Evolutionary conservation across 92 coral and sea anemone genomes (phyloP).

Genomic region (Muricea muricata): DNA sequence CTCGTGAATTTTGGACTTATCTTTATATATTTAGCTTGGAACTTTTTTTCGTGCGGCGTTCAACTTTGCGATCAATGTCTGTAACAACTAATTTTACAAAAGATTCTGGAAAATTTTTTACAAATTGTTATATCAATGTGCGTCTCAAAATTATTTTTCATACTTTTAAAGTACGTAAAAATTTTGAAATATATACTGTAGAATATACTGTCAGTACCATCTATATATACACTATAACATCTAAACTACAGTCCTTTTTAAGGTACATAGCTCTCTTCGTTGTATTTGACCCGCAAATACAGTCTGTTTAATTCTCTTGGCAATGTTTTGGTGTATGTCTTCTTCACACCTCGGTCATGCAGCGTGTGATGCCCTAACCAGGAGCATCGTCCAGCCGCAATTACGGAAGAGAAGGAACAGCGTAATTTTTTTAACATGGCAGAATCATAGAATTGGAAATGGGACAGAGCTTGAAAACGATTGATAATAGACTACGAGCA

Average conservation of each 20-base stretch:
- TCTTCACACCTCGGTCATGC: no score
- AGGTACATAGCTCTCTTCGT: not conserved
- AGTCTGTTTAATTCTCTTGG: not conserved
- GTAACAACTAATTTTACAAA: not conserved
- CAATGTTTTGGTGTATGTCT: not conserved
- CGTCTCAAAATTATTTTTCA: not conserved
- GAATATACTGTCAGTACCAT: not conserved
- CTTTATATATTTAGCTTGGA: no score
- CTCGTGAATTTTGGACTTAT: no score
- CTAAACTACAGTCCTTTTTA: not conserved
- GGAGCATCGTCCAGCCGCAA: no score
- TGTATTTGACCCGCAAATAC: not conserved
- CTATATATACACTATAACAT: not conserved
- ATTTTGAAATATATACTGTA: not conserved
- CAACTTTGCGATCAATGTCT: no score
- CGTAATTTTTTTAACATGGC: no score
- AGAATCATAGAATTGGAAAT: no score
- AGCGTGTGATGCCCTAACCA: no score
- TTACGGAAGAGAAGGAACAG: no score
- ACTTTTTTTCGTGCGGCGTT: no score
- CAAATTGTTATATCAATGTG: no score
- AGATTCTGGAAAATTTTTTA: not conserved
- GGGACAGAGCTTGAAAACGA: not conserved
- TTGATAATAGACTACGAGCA: no score
- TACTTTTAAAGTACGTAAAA: slow-evolving; percentile 8